A percentile compares a stretch with the other conserved stretches of the same genome.
phyloP scores from a whole-genome alignment of 2,888 invertebrate genomes.

The Tineola bisselliella region DNA sequence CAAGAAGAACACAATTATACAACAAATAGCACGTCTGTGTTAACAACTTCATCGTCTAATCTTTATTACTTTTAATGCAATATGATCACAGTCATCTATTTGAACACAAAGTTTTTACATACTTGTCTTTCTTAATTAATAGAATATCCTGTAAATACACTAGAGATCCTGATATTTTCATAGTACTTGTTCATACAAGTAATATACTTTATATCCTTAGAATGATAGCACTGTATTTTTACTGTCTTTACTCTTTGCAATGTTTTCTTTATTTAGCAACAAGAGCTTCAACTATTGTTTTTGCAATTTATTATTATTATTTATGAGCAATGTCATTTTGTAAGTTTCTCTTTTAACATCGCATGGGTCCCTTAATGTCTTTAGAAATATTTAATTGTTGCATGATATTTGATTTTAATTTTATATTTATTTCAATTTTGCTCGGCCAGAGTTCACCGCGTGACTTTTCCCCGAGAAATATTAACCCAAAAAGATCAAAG shows the following conservation, averaged over 20 bases:
- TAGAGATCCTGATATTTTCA: neutral
- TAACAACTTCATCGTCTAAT: neutral
- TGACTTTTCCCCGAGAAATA: conserved; percentile 20
- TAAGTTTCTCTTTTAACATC: conserved; percentile 21
- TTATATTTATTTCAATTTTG: conserved; percentile 14
- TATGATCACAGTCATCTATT: neutral
- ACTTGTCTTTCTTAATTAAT: neutral
- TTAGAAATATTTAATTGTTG: neutral
- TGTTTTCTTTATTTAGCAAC: conserved; percentile 49
- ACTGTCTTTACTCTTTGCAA: conserved; percentile 55
- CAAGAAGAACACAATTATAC: neutral
- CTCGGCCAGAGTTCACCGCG: conserved; percentile 35
- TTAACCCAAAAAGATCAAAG: conserved; percentile 26
- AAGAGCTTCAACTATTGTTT: conserved; percentile 28
- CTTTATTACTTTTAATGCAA: neutral
- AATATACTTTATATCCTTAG: neutral
- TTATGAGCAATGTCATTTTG: conserved; percentile 25
- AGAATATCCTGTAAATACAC: neutral
- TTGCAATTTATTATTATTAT: neutral
- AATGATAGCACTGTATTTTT: conserved; percentile 6
- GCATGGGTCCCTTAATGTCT: neutral
- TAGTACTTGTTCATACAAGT: neutral
- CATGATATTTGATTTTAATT: neutral
- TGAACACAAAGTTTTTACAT: neutral
- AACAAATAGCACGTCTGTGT: neutral